A percentile compares a stretch with the other conserved stretches of the same genome.
Conservation (phyloP, 2,888 invertebrate species). For the Drosophila robusta region DNA sequence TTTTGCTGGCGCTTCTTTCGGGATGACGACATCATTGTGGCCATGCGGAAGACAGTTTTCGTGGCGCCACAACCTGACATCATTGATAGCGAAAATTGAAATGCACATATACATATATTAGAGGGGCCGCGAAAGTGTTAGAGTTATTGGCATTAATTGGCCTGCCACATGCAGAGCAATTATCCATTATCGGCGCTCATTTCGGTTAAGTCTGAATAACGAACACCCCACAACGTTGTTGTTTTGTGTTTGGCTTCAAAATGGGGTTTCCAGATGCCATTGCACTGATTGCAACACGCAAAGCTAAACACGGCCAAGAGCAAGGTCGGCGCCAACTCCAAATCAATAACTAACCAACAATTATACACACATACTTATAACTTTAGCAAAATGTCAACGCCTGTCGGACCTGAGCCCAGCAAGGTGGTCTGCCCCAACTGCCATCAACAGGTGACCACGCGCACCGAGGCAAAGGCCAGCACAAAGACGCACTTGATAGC, state of each 20-base stretch:
- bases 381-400: conserved; percentile 59
- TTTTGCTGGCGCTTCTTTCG: neutral
- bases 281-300: conserved; percentile 31
- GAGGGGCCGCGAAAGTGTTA: neutral
- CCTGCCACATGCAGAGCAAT: conserved; percentile 45
- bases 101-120: conserved; percentile 4
- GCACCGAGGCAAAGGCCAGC: conserved; percentile 75
- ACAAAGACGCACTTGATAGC: conserved; percentile 83
- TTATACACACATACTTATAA: neutral
- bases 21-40: conserved; percentile 26
- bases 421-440: conserved; percentile 85
- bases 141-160: conserved; percentile 32
- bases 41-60: conserved; percentile 15
- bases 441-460: conserved; percentile 84
- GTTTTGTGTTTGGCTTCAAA: conserved; percentile 1
- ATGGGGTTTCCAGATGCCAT: conserved; percentile 28
- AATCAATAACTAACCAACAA: conserved; percentile 22
- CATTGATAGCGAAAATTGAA: neutral
- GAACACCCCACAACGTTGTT: neutral
- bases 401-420: conserved; percentile 67
- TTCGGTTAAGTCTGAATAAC: neutral
- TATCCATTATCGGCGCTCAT: conserved; percentile 10
- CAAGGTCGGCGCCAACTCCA: conserved; percentile 27
- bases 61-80: conserved; percentile 13
- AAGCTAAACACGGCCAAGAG: neutral